Conservation (phyloP, 2,888 invertebrate genomes). For the Dicranocentrus wangi region DNA sequence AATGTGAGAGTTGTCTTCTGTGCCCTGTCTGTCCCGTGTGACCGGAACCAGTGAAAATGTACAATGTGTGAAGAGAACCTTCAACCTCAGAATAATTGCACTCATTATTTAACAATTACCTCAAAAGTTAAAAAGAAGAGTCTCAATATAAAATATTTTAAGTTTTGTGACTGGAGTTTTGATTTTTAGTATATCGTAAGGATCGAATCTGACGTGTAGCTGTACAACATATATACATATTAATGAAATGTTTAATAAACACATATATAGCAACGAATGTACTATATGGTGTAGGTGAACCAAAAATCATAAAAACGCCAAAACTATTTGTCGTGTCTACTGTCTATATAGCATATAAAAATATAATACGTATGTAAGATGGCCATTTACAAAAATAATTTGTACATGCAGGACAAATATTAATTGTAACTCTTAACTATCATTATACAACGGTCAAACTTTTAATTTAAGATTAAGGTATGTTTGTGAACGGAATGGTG, state of each 20-base stretch:
- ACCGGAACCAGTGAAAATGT: constrained; percentile 62
- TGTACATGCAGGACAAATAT: constrained; percentile 52
- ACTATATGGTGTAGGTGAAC: constrained; percentile 41
- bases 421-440: constrained; percentile 26
- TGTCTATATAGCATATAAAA: constrained; percentile 21
- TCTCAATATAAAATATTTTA: constrained; percentile 46
- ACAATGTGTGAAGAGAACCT: constrained; percentile 50
- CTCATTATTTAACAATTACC: constrained; percentile 47
- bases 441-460: constrained; percentile 18
- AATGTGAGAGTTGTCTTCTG: constrained; percentile 30
- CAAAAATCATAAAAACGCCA: constrained; percentile 45
- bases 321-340: constrained; percentile 37
- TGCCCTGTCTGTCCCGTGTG: constrained; percentile 52
- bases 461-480: constrained; percentile 11
- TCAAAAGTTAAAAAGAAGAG: constrained; percentile 48
- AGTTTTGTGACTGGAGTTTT: constrained; percentile 49
- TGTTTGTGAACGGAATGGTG: constrained; percentile 37
- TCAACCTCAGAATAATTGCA: constrained; percentile 26
- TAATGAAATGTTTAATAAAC: constrained; percentile 20
- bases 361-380: constrained; percentile 40
- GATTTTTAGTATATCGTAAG: constrained; percentile 32
- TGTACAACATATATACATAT: constrained; percentile 39
- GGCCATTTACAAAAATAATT: constrained; percentile 60
- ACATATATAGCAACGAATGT: constrained; percentile 47
- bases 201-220: constrained; percentile 57